These are phyloP conservation scores for Nycticorax nycticorax DNA, from an alignment of 2,113 vertebrate genomes.

Conservation along the genomic window DNA sequence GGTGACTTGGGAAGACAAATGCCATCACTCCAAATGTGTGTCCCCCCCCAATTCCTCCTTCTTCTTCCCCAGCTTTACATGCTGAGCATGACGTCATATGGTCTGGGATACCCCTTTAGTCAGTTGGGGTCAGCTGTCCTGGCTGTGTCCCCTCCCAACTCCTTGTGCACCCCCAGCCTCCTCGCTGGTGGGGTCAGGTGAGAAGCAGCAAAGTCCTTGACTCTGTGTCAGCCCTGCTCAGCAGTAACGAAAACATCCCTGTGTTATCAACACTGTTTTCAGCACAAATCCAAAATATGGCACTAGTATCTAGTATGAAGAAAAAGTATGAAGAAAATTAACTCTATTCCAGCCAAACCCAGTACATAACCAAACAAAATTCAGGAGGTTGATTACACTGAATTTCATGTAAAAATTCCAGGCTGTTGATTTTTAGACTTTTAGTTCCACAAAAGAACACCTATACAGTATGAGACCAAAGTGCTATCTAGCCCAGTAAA, in stretches of 20 bases:
- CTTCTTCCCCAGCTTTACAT: neutral
- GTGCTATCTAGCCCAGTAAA: neutral
- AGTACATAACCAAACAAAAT: neutral
- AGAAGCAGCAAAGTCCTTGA: neutral
- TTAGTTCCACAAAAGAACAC: neutral
- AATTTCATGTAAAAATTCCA: neutral
- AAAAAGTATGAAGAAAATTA: neutral
- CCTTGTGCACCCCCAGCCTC: accelerated
- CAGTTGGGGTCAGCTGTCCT: neutral
- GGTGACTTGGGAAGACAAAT: neutral
- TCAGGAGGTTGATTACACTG: neutral
- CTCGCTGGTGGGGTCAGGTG: accelerated
- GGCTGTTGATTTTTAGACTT: neutral
- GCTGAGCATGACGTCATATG: neutral
- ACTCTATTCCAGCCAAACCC: neutral
- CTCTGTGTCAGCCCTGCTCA: accelerated
- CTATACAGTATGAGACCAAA: neutral
- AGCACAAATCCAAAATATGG: neutral
- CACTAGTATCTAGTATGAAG: neutral
- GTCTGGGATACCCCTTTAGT: neutral
- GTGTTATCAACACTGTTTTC: neutral
- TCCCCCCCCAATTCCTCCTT: neutral
- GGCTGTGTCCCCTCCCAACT: accelerated
- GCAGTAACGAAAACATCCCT: neutral
- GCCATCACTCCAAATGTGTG: accelerated